These are phyloP conservation scores for Paramormyrops kingsleyae DNA, from an alignment of 2,113 vertebrate genomes.

Conservation along the genomic window DNA sequence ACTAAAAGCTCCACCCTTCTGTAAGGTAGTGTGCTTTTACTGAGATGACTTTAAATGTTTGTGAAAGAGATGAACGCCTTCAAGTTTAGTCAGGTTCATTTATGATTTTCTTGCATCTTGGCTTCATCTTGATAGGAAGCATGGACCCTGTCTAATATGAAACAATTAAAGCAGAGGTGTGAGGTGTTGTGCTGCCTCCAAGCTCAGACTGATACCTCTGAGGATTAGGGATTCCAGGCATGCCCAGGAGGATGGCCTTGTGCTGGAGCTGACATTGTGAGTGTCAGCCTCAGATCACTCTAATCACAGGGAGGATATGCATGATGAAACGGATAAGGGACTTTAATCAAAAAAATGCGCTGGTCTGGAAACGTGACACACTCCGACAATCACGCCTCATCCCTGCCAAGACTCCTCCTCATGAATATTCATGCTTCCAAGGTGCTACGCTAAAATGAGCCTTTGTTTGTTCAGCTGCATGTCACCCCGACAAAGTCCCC, in stretches of 20 bases:
- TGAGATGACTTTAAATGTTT: constrained; percentile 17
- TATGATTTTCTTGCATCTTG: background rate
- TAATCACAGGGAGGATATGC: constrained; percentile 99
- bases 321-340: constrained; percentile 99
- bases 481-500: constrained; percentile 26
- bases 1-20: background rate
- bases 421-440: constrained; percentile 93
- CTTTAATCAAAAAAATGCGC: constrained; percentile 99
- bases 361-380: constrained; percentile 99
- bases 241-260: constrained; percentile 79
- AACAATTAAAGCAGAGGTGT: constrained; percentile 12
- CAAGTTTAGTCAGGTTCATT: constrained; percentile 5
- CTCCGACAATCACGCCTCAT: constrained; percentile 92
- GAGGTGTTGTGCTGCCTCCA: background rate
- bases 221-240: constrained; percentile 86
- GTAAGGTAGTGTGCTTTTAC: background rate
- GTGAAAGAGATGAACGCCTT: constrained; percentile 8
- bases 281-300: constrained; percentile 99
- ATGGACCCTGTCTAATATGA: background rate
- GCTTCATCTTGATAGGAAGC: constrained; percentile 9
- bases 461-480: constrained; percentile 63
- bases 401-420: constrained; percentile 80
- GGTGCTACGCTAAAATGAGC: constrained; percentile 85
- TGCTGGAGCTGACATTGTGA: constrained; percentile 95
- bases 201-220: constrained; percentile 24